Evolutionary conservation across 1,140 invertebrate species (phyloP).

Genomic region (Aphis gossypii): DNA sequence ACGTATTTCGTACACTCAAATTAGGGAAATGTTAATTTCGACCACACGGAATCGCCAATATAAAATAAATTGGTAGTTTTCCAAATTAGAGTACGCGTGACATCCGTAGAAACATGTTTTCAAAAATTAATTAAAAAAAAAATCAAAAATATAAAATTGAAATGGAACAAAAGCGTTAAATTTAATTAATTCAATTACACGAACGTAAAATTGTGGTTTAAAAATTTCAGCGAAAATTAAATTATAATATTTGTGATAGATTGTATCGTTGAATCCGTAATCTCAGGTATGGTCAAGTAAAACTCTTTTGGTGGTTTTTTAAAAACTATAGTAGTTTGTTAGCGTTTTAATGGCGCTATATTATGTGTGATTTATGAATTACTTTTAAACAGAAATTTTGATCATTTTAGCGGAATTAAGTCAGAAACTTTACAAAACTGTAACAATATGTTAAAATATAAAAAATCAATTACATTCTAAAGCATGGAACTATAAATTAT

Average conservation of each 20-base stretch:
- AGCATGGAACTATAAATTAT: not conserved
- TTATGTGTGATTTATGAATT: not conserved
- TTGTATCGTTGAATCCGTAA: accelerated
- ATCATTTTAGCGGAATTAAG: not conserved
- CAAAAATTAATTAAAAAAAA: not conserved
- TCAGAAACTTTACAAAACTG: not conserved
- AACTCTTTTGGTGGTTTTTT: not conserved
- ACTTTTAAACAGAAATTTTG: not conserved
- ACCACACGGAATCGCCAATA: not conserved
- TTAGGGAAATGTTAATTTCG: not conserved
- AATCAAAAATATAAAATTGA: not conserved
- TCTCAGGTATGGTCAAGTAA: not conserved
- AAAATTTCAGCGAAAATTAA: not conserved
- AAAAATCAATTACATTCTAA: not conserved
- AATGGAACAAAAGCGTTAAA: not conserved
- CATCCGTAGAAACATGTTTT: not conserved
- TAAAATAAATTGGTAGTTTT: not conserved
- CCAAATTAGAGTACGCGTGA: not conserved
- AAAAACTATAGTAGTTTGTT: not conserved
- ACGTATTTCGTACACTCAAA: not conserved
- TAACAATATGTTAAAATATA: not conserved
- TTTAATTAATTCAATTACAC: not conserved
- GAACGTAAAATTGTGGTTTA: not conserved
- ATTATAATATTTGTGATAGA: not conserved
- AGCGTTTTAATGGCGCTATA: not conserved